Evolutionary conservation across 1,140 invertebrate species (phyloP), one percentile per base, ranked within the genome.

Genomic region (Halyomorpha halys): DNA sequence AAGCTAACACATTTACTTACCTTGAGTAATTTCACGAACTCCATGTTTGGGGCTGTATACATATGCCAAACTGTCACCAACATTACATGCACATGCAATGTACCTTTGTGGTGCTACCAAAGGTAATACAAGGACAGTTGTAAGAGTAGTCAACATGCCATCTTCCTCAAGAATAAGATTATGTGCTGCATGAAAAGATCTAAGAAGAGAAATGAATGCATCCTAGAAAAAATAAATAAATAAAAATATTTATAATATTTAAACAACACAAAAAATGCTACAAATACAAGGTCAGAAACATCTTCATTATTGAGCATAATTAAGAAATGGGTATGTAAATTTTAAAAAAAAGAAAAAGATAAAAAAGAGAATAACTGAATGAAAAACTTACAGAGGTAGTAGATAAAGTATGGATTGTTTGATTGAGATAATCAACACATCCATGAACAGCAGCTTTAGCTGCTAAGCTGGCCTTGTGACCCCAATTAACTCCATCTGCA

Each of bases 401-500:
- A 18, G 71, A 60, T 25, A 71, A 70, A 13, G 76, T 76, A 73
- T 89, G 90, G 18, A 93, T 77, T 13, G 84, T 83, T 68, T 85
- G 83, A 72, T 91, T 90, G 62, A 95, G 78, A 72, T 91, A 90
- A 66, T 93, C 87, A 67, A 95, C 81, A 69, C 86, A 87, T 13
- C 90, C 92, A 71, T 93, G 87, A 11, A 95, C 81, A 13, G 91
- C 92, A 66, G 90, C 90, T 66, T 90, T 79, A 11, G 91, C 90
- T n/a, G 91, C 91, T 62, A 94, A 77, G 61, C 87, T 82, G 34
- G 91, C 89, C 71, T 90, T 91, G 71, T 90, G 85, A 59, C 92
- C 92, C 92, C 92, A 95, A 77, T 96, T 95, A 0, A 95, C 92
- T 44, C 93, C 92, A 80, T 95, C 92, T 15, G 91, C 93, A 54